Conservation (phyloP, 2,888 invertebrate genomes). For the Stenolophus ochropezus region DNA sequence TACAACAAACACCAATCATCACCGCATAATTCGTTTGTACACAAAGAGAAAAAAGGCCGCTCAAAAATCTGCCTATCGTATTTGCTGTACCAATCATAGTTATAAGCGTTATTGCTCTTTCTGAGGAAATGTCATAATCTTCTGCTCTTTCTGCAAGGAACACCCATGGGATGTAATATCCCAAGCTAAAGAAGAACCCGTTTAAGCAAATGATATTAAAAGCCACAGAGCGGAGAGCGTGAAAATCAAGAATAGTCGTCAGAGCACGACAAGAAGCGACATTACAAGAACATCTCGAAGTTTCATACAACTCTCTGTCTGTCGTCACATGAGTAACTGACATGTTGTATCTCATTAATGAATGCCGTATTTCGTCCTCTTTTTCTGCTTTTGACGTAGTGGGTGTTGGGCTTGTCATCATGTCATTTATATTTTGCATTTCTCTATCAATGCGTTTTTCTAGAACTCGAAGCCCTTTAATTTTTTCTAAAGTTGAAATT, state of each 20-base stretch:
- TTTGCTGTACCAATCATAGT: slow-evolving; percentile 91
- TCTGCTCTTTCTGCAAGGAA: slow-evolving; percentile 77
- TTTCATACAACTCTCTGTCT: slow-evolving; percentile 64
- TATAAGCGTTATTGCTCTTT: slow-evolving; percentile 79
- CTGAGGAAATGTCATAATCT: slow-evolving; percentile 72
- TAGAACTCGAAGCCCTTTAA: not conserved
- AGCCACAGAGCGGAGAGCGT: slow-evolving; percentile 35
- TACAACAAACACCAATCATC: not conserved
- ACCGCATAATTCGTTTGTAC: not conserved
- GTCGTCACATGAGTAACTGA: slow-evolving; percentile 76
- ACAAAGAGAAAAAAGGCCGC: slow-evolving; percentile 76
- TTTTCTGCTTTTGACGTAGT: not conserved
- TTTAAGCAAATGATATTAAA: slow-evolving; percentile 67
- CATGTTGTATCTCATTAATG: slow-evolving; percentile 72
- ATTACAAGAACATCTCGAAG: not conserved
- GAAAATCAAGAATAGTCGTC: slow-evolving; percentile 54
- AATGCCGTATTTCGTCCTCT: not conserved
- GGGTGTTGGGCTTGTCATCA: not conserved
- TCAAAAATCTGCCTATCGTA: slow-evolving; percentile 88
- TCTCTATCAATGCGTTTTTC: not conserved
- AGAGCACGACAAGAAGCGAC: slow-evolving; percentile 41
- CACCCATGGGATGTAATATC: slow-evolving; percentile 45
- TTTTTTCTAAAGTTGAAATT: not conserved
- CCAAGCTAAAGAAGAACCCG: slow-evolving; percentile 45
- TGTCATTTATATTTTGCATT: not conserved